Percentiles rank a stretch among this genome's conserved stretches.
Conservation (phyloP, 2,113 vertebrate genomes). For the Picathartes gymnocephalus region DNA sequence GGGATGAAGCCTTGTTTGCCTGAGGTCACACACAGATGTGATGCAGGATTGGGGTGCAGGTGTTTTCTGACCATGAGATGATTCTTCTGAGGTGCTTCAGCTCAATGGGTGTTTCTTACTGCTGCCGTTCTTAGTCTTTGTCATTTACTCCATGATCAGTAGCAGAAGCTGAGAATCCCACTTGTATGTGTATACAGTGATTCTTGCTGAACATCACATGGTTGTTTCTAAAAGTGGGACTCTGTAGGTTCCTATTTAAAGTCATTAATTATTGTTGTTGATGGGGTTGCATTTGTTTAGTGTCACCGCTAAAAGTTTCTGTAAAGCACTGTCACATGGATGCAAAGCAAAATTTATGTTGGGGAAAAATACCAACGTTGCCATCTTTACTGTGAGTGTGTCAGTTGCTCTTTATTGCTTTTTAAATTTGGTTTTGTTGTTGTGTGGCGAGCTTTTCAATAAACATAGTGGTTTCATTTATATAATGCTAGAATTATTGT, state of each 20-base stretch:
- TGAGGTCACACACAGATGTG: background rate
- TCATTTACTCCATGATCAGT: background rate
- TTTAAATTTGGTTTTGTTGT: slow-evolving; percentile 36
- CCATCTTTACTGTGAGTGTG: background rate
- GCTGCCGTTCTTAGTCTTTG: background rate
- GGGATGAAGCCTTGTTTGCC: background rate
- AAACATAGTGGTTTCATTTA: slow-evolving; percentile 43
- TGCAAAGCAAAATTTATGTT: background rate
- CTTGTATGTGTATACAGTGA: background rate
- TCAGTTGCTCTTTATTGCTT: slow-evolving; percentile 49
- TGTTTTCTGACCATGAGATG: background rate
- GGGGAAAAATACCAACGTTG: background rate
- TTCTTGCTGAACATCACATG: background rate
- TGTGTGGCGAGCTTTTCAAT: slow-evolving; percentile 25
- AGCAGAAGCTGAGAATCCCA: background rate
- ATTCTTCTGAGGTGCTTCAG: background rate
- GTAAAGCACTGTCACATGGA: background rate
- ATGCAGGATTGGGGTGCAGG: background rate
- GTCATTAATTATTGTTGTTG: background rate
- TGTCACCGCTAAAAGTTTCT: background rate
- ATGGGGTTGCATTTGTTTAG: background rate
- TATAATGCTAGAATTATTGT: slow-evolving; percentile 33
- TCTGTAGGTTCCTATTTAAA: background rate
- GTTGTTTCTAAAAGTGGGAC: background rate
- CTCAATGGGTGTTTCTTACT: background rate